Evolutionary conservation across 2,113 vertebrate species (phyloP), one percentile per base, ranked within the genome.

Genomic region (Diphyllodes magnificus): DNA sequence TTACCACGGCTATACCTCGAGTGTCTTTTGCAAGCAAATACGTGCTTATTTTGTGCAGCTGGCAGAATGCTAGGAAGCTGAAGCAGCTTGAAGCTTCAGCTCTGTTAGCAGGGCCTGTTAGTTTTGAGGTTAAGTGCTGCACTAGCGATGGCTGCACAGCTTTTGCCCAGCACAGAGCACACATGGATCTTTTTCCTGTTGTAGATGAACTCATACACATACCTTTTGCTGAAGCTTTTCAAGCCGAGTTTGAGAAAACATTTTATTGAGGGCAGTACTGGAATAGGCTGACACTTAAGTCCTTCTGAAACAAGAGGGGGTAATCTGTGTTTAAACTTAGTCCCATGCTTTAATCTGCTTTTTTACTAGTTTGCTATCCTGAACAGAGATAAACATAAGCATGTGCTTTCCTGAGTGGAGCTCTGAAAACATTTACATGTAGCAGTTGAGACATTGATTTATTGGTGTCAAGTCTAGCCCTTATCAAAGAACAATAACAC

Each of bases 241-340:
- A 81, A 90, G 71, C 33, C 0, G 0, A 44, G 40, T 31, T 59
- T 54, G 40, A 65, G 64, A 88, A 94, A 78, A 81, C 33, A 45
- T 81, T 92, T 78, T 90, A 59, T 73, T 83, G 60, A 81, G 82
- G 51, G 78, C 33, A 90, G 61, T 45, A 80, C 75, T 90, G 68
- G 64, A 93, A 73, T 1, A 93, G 71, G 17, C 54, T 92, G 59
- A 86, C 47, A 57, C 71, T 80, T 83, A 91, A 94, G 35, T 82
- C 75, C 87, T 81, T 86, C 65, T 75, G 85, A 80, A 96, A 83
- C 27, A 44, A 75, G 69, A 42, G 7, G 17, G 17, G 49, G 80
- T 81, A 94, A 88, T 88, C 95, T 90, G 76, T 90, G 60, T 63
- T 95, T 96, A 92, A 90, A 93, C 71, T 88, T 88, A 93, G 82